These are phyloP conservation scores for Sebastes oblongus DNA, from an alignment of 2,797 vertebrate species.

Conservation along the genomic window DNA sequence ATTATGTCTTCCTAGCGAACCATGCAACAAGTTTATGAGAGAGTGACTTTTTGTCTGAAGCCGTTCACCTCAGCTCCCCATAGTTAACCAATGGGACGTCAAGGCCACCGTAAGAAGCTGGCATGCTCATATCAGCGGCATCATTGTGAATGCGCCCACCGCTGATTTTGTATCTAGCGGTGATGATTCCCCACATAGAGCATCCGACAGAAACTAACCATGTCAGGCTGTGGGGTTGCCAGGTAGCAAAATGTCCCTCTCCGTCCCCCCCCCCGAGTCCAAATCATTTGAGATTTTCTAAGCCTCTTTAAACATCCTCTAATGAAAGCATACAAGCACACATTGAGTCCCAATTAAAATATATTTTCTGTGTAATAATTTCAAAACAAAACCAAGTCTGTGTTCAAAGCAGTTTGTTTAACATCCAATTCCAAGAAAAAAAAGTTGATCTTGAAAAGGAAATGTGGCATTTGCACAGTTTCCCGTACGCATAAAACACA, in stretches of 20 bases:
- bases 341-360: background rate
- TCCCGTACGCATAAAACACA: background rate
- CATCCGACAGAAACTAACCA: background rate
- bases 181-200: slow-evolving; percentile 1
- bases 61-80: background rate
- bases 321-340: background rate
- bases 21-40: slow-evolving; percentile 25
- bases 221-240: background rate
- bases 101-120: slow-evolving; percentile 16
- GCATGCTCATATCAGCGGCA: slow-evolving; percentile 11
- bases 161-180: slow-evolving; percentile 4
- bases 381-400: background rate
- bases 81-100: slow-evolving; percentile 11
- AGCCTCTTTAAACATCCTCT: background rate
- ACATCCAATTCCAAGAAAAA: background rate
- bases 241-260: background rate
- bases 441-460: background rate
- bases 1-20: slow-evolving; percentile 24
- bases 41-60: slow-evolving; percentile 24
- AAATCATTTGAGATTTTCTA: slow-evolving; percentile 14
- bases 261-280: background rate
- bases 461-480: background rate
- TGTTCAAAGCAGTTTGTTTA: background rate
- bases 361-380: background rate
- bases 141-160: slow-evolving; percentile 13